A percentile compares a stretch with the other conserved stretches of the same genome.
phyloP scores from a whole-genome alignment of 2,888 invertebrate genomes.

The Lithosia quadra region DNA sequence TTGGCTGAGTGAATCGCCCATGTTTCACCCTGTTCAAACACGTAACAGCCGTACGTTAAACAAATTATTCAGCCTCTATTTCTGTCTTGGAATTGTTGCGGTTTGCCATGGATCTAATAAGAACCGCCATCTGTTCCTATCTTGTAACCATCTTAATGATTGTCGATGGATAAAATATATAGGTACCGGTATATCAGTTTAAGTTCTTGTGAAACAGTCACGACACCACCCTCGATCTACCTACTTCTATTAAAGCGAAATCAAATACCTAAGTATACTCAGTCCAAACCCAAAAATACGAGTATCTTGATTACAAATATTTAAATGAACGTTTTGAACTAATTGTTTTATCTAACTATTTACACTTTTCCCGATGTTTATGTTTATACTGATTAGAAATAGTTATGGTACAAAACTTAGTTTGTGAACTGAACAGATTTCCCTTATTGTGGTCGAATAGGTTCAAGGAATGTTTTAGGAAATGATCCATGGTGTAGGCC shows the following conservation, averaged over 20 bases:
- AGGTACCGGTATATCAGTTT: too few relatives aligned
- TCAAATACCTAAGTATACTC: not conserved
- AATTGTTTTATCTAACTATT: too few relatives aligned
- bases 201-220: not conserved
- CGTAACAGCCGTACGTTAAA: slow-evolving; percentile 56
- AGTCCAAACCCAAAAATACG: not conserved
- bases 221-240: too few relatives aligned
- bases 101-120: slow-evolving; percentile 27
- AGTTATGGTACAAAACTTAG: not conserved
- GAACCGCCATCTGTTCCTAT: slow-evolving; percentile 29
- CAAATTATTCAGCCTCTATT: slow-evolving; percentile 59
- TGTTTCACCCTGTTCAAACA: slow-evolving; percentile 52
- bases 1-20: slow-evolving; percentile 70
- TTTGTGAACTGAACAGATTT: not conserved
- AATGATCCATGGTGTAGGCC: not conserved
- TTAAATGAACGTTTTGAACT: too few relatives aligned
- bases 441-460: not conserved
- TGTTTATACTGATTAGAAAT: not conserved
- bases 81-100: slow-evolving; percentile 44
- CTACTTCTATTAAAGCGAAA: too few relatives aligned
- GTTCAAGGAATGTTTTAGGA: not conserved
- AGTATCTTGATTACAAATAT: too few relatives aligned
- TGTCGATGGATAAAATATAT: not conserved
- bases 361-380: not conserved
- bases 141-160: slow-evolving; percentile 11